These are phyloP conservation scores for Macrophya alboannulata DNA, from an alignment of 2,888 invertebrate species.

Conservation along the genomic window DNA sequence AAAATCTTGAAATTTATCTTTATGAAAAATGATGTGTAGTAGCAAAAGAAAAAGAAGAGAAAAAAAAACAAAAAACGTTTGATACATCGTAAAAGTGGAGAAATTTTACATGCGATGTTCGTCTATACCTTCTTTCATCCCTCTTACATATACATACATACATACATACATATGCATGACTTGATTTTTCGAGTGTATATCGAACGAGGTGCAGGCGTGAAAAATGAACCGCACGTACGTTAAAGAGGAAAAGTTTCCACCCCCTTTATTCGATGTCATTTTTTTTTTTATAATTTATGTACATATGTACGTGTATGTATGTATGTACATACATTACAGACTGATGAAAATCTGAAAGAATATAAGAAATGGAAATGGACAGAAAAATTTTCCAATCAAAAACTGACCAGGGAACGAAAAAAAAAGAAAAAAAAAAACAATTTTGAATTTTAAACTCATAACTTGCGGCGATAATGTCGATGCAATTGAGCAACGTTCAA, in stretches of 20 bases:
- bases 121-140: background rate
- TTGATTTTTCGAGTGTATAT: background rate
- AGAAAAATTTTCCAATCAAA: background rate
- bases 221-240: background rate
- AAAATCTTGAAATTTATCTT: background rate
- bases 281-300: background rate
- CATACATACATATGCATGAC: background rate
- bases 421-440: background rate
- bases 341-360: background rate
- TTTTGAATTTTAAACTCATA: background rate
- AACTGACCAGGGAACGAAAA: background rate
- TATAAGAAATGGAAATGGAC: background rate
- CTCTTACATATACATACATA: background rate
- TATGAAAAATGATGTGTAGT: background rate
- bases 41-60: too few relatives aligned
- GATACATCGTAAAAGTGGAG: background rate
- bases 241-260: background rate
- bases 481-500: background rate
- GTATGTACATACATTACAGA: background rate
- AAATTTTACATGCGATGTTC: background rate
- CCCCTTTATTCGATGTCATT: background rate
- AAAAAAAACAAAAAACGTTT: too few relatives aligned
- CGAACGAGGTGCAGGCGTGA: background rate
- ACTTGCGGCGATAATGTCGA: background rate
- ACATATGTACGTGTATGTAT: background rate